phyloP scores from a whole-genome alignment of 1,140 invertebrate species.

The Drosophila nasuta region DNA sequence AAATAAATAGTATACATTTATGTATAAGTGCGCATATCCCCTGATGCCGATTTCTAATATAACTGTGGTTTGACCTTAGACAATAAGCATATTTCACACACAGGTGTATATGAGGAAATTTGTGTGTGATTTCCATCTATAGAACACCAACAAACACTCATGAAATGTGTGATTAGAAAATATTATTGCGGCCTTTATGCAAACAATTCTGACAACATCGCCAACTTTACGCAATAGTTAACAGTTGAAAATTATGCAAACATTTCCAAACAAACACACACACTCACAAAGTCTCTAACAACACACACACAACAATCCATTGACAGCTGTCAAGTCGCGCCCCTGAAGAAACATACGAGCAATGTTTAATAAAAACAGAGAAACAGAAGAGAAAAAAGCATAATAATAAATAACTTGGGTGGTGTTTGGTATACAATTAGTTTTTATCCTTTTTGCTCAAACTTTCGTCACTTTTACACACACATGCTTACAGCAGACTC shows the following conservation, averaged over 20 bases:
- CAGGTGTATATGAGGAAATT: not conserved
- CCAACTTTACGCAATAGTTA: slow-evolving; percentile 63
- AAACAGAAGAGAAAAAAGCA: slow-evolving; percentile 15
- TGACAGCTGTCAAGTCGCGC: slow-evolving; percentile 21
- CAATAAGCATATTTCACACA: slow-evolving; percentile 45
- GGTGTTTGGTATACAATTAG: slow-evolving; percentile 31
- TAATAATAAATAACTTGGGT: not conserved
- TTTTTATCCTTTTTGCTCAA: slow-evolving; percentile 66
- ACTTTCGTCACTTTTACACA: slow-evolving; percentile 72
- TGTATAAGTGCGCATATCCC: not conserved
- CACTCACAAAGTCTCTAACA: not conserved
- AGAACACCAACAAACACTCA: not conserved
- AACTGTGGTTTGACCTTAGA: slow-evolving; percentile 68
- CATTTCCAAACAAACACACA: slow-evolving; percentile 31
- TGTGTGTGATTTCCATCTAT: slow-evolving; percentile 29
- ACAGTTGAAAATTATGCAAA: slow-evolving; percentile 44
- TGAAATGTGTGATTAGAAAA: slow-evolving; percentile 8
- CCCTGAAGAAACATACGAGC: slow-evolving; percentile 13
- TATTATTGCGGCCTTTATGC: slow-evolving; percentile 26
- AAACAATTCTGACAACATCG: slow-evolving; percentile 46
- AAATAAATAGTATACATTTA: not conserved
- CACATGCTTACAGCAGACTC: slow-evolving; percentile 32
- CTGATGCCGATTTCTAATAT: slow-evolving; percentile 18
- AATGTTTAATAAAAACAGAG: slow-evolving; percentile 23
- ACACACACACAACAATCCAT: slow-evolving; percentile 10